Evolutionary conservation across 2,888 invertebrate species (phyloP), one percentile per base, ranked within the genome.

Genomic region (Hydrotaea diabolus): DNA sequence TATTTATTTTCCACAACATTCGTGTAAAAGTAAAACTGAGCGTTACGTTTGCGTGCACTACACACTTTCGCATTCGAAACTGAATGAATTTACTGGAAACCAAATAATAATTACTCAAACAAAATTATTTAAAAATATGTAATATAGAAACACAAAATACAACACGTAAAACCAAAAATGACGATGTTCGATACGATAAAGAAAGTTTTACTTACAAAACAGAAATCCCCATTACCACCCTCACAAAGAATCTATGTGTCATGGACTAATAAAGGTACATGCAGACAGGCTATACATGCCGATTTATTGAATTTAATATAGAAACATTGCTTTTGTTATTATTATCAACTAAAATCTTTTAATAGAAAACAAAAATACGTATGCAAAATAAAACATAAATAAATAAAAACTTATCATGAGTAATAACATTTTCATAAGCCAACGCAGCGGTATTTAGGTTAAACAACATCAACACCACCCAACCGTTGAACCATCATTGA

Each of bases 121-220:
- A n/a, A n/a, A n/a, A n/a, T n/a, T n/a, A n/a, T n/a, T n/a, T n/a
- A n/a, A 2, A 55, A 21, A 55, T 21, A 49, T 49, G 49, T 49
- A 39, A 49, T 1, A 49, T 5, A 13, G 49, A 21, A 66, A 23
- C 0, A 71, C 17, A 8, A 43, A 77, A 66, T 31, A 64, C 2
- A 39, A 36, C 36, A 43, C 1, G 0, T 55, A 69, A 31, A 36
- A 17, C 13, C 17, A 77, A 21, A 31, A 71, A 31, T n/a, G 21
- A 80, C 19, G 64, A 80, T 80, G 75, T 71, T 76, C n/a, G 39
- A 80, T 75, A 62, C 75, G 55, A 62, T 80, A 31, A 75, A 49
- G 75, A 69, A 80, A 80, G 59, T 53, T 46, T 80, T 80, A 75
- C 75, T 53, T 36, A 23, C n/a, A 59, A 46, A 80, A 75, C 43